Evolutionary conservation across 2,888 invertebrate species (phyloP), one percentile per base, ranked within the genome.

Genomic region (Caradrina kadenii): DNA sequence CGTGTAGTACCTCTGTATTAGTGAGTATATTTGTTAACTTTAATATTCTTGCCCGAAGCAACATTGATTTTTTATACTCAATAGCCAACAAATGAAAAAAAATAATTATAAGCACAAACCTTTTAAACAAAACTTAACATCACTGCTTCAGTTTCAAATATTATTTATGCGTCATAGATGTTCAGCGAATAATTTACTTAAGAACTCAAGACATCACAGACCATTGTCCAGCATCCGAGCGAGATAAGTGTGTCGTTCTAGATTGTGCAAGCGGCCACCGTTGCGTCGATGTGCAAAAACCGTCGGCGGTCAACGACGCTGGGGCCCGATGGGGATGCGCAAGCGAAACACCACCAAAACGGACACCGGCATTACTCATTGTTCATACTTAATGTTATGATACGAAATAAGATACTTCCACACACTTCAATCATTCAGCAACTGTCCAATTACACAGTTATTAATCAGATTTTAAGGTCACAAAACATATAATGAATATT

Each of bases 241-340:
- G 81, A 87, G 86, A 84, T 87, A 87, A 87, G 88, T 88, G 85
- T 90, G 88, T 86, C 91, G 92, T 88, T 93, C 91, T 92, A 93
- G 89, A 90, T 92, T 87, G 88, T 89, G 87, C 89, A 90, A 88
- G 87, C 88, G 86, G 86, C 83, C 83, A 83, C 81, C 82, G 88
- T 84, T 85, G 87, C 85, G 84, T 86, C 83, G 87, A 85, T 87
- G 89, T 89, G 93, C 93, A 94, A 95, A 94, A 95, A 93, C 90
- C 81, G 78, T 78, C 83, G 78, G 79, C 93, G 94, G 94, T 94
- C 95, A 94, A 84, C 93, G 94, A 92, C 94, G 93, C 89, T 86
- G 94, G 85, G 94, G 94, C 95, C 94, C 92, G 88, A 84, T 87
- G 92, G 92, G 93, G 92, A 87, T 90, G 90, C 85, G 87, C 84